Evolutionary conservation across 2,888 invertebrate species (phyloP).

Genomic region (Nomada ferruginata): DNA sequence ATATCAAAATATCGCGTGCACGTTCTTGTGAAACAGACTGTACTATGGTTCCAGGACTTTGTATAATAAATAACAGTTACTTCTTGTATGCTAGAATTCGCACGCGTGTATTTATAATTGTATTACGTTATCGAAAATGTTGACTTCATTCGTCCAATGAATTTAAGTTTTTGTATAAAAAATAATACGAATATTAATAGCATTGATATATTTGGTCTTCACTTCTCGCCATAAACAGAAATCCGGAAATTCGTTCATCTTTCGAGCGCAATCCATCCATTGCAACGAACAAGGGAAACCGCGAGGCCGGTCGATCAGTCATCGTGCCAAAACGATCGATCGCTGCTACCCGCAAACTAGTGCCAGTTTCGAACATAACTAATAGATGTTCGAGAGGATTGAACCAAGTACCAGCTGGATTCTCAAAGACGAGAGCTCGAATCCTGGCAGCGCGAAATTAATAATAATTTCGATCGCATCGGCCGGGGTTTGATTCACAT

Average conservation of each 20-base stretch:
- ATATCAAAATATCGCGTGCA: no score
- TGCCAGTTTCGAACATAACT: conserved; percentile 21
- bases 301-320: conserved; percentile 24
- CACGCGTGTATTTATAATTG: no score
- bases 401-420: background rate
- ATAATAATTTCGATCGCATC: conserved; percentile 26
- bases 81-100: no score
- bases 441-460: conserved; percentile 10
- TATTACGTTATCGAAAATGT: no score
- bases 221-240: background rate
- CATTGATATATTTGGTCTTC: no score
- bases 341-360: background rate
- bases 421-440: conserved; percentile 1
- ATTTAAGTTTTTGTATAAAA: no score
- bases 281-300: background rate
- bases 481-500: background rate
- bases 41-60: background rate
- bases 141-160: no score
- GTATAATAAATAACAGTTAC: no score
- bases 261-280: background rate
- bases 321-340: conserved; percentile 9
- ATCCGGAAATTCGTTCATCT: background rate
- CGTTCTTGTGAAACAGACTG: no score
- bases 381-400: conserved; percentile 24
- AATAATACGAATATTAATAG: no score